Conservation (phyloP, 64 coral and sea anemone species). For the Orbicella faveolata region DNA sequence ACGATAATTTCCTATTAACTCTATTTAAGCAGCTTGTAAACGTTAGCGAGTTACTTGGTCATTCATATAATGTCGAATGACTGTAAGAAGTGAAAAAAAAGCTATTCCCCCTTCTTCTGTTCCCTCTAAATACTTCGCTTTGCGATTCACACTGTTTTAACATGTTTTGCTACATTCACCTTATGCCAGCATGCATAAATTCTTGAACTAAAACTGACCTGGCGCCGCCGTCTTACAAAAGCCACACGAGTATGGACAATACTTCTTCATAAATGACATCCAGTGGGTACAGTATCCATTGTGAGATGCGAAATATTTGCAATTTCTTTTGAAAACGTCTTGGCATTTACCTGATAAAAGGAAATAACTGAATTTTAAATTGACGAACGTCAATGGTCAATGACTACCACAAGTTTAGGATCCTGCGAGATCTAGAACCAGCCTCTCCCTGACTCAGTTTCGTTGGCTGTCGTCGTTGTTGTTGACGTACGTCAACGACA, state of each 20-base stretch:
- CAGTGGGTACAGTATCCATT: slow-evolving; percentile 33
- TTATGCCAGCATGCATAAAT: neutral
- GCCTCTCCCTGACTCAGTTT: no score
- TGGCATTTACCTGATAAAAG: slow-evolving; percentile 49
- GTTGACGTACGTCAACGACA: no score
- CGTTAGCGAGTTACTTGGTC: no score
- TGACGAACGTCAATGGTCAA: no score
- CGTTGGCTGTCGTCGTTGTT: no score
- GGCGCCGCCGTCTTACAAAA: slow-evolving; percentile 31
- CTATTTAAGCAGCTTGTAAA: no score
- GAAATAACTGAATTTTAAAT: neutral
- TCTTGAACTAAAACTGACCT: neutral
- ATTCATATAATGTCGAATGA: no score
- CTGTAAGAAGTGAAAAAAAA: no score
- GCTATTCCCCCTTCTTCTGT: no score
- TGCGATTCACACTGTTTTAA: no score
- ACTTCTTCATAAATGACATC: slow-evolving; percentile 54
- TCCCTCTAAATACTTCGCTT: no score
- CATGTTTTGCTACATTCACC: neutral
- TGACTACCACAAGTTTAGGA: neutral
- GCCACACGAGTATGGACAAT: slow-evolving; percentile 61
- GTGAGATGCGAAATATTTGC: slow-evolving; percentile 22
- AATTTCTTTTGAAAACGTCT: slow-evolving; percentile 27
- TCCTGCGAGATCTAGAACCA: neutral
- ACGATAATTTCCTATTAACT: no score